Evolutionary conservation across 2,888 invertebrate species (phyloP).

Genomic region (Tineola bisselliella): DNA sequence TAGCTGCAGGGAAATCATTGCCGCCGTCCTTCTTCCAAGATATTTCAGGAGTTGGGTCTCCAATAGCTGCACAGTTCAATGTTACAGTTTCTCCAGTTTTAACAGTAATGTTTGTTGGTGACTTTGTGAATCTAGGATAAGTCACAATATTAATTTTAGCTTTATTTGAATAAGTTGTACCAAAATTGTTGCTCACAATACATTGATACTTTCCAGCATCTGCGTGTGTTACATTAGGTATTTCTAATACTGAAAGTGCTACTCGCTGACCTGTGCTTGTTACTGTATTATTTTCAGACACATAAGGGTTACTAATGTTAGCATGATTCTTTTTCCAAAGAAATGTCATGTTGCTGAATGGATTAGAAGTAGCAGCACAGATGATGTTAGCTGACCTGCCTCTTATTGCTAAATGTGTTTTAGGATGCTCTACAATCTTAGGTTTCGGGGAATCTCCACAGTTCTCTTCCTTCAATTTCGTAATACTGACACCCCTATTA

Average conservation of each 20-base stretch:
- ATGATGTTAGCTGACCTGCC: constrained; percentile 84
- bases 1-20: constrained; percentile 93
- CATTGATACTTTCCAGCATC: constrained; percentile 94
- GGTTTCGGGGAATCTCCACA: constrained; percentile 89
- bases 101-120: constrained; percentile 84
- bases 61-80: constrained; percentile 90
- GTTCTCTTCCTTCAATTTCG: constrained; percentile 73
- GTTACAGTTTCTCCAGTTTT: constrained; percentile 86
- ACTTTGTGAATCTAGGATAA: constrained; percentile 86
- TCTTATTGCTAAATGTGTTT: constrained; percentile 84
- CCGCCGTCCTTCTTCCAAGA: constrained; percentile 94
- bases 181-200: constrained; percentile 88
- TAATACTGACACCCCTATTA: constrained; percentile 75
- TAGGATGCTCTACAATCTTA: constrained; percentile 82
- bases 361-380: constrained; percentile 84
- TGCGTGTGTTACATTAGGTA: constrained; percentile 79
- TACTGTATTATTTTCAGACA: constrained; percentile 54
- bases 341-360: constrained; percentile 79
- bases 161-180: constrained; percentile 87
- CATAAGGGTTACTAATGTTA: constrained; percentile 49
- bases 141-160: constrained; percentile 88
- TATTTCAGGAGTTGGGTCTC: constrained; percentile 88
- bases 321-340: constrained; percentile 90
- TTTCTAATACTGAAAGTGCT: constrained; percentile 76
- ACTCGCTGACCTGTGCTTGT: constrained; percentile 69